These are phyloP conservation scores for Halcyon malimbica DNA, from an alignment of 2,113 vertebrate species.

Conservation along the genomic window DNA sequence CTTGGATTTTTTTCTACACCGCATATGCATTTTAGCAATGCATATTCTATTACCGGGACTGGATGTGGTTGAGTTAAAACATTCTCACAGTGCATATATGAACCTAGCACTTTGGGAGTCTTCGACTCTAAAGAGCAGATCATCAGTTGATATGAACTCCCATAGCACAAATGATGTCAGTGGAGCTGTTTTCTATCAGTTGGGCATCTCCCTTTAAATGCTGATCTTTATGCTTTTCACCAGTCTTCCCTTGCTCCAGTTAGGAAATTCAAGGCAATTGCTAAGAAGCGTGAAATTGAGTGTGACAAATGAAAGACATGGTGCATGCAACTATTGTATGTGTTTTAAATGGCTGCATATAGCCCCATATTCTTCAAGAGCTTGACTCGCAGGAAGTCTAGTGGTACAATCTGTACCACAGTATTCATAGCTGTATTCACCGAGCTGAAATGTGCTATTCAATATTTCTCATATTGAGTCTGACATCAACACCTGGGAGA, in stretches of 20 bases:
- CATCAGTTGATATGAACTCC: not conserved
- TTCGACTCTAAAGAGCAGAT: not conserved
- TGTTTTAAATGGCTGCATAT: not conserved
- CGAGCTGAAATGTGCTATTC: not conserved
- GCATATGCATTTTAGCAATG: not conserved
- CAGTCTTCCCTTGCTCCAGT: not conserved
- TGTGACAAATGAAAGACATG: not conserved
- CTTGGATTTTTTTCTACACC: not conserved
- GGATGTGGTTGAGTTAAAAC: not conserved
- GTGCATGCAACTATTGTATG: rapidly evolving
- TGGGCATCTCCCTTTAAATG: not conserved
- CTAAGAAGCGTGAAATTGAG: not conserved
- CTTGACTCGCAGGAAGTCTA: not conserved
- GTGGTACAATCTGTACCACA: not conserved
- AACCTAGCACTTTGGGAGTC: not conserved
- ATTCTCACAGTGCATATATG: not conserved
- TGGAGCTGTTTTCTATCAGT: not conserved
- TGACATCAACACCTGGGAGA: not conserved
- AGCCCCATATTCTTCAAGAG: not conserved
- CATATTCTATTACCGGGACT: not conserved
- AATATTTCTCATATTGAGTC: not conserved
- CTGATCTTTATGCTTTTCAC: not conserved
- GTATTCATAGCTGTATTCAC: not conserved
- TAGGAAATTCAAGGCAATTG: not conserved
- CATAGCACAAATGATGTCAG: not conserved